Evolutionary conservation across 1,140 invertebrate genomes (phyloP).

Genomic region (Idris sp.): DNA sequence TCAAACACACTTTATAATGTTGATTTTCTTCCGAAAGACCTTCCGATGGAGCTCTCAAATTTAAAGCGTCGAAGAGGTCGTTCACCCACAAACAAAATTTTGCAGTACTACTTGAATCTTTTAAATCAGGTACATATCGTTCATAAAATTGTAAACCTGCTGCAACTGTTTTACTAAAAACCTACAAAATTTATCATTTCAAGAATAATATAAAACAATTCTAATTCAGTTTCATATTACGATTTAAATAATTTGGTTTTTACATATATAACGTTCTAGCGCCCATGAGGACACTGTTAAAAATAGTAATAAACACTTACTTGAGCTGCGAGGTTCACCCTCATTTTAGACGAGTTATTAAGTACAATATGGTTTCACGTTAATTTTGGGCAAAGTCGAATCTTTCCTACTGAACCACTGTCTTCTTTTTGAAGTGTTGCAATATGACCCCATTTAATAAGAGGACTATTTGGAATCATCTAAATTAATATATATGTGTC

Average conservation of each 20-base stretch:
- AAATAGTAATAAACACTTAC: not conserved
- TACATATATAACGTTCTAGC: not conserved
- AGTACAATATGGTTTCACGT: slow-evolving; percentile 4
- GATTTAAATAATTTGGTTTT: not conserved
- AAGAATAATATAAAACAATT: too few relatives aligned
- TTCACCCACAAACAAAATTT: slow-evolving; percentile 16
- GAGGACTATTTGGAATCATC: slow-evolving; percentile 8
- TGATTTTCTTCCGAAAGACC: not conserved
- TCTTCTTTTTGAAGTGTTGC: slow-evolving; percentile 2
- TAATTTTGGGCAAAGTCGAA: slow-evolving; percentile 16
- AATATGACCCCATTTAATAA: slow-evolving; percentile 14
- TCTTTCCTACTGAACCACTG: not conserved
- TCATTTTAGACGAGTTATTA: slow-evolving; percentile 11
- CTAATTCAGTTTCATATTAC: too few relatives aligned
- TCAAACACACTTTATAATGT: not conserved
- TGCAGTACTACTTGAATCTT: slow-evolving; percentile 7
- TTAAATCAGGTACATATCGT: slow-evolving; percentile 10
- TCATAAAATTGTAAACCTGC: slow-evolving; percentile 1
- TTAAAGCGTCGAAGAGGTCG: slow-evolving; percentile 10
- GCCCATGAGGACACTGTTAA: too few relatives aligned
- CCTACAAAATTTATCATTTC: not conserved
- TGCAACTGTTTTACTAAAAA: not conserved
- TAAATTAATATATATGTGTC: too few relatives aligned
- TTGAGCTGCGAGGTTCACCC: slow-evolving; percentile 3
- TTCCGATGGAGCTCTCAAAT: slow-evolving; percentile 3